Evolutionary conservation across 2,888 invertebrate genomes (phyloP).

Genomic region (Kuschelorhynchus macadamiae): DNA sequence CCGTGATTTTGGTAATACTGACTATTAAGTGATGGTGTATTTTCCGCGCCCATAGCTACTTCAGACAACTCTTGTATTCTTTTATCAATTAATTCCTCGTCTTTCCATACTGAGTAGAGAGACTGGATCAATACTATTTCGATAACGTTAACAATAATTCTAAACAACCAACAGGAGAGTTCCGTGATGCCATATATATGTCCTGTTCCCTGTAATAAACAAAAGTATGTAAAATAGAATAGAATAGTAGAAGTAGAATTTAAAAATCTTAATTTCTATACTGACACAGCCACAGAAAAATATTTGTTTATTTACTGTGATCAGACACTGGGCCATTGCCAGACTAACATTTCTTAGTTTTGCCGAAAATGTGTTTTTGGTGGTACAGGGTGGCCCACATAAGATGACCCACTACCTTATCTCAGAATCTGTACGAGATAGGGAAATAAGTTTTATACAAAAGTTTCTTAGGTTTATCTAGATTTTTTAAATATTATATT

Average conservation of each 20-base stretch:
- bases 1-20: slow-evolving; percentile 66
- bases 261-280: too few species aligned
- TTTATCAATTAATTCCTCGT: slow-evolving; percentile 70
- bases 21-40: slow-evolving; percentile 57
- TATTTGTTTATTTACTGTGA: background rate
- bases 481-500: too few species aligned
- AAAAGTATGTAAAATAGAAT: slow-evolving; percentile 1
- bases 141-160: slow-evolving; percentile 68
- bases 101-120: slow-evolving; percentile 71
- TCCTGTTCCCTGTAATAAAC: slow-evolving; percentile 67
- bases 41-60: slow-evolving; percentile 57
- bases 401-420: too few species aligned
- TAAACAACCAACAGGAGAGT: slow-evolving; percentile 69
- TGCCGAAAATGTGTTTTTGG: too few species aligned
- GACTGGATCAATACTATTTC: slow-evolving; percentile 71
- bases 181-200: slow-evolving; percentile 70
- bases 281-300: too few species aligned
- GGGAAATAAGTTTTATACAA: too few species aligned
- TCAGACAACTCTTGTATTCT: slow-evolving; percentile 69
- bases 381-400: too few species aligned
- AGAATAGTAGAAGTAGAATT: background rate
- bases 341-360: too few species aligned
- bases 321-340: too few species aligned
- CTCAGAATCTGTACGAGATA: too few species aligned
- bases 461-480: too few species aligned